Base-by-base conservation (phyloP, 2,888 invertebrate species). In the Catocala fraxini region DNA sequence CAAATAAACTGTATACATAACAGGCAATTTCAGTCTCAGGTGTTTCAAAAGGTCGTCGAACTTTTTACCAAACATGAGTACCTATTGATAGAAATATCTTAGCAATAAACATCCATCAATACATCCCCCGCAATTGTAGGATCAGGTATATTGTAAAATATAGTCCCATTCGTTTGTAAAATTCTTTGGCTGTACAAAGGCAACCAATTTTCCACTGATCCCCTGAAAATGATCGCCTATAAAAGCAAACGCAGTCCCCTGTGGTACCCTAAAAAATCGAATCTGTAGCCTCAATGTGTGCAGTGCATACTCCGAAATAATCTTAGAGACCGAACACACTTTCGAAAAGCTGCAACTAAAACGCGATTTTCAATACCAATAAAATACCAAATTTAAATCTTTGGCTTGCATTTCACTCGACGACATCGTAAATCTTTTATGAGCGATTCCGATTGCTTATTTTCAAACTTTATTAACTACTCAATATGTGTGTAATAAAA, bases 131-230 rank as follows among this genome's bases (percentile, higher is more conserved):
- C 65, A 76, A 56, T 64, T 68, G 47, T 46, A 69, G 75, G 82
- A 81, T 86, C 80, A 82, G 75, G 62, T 74, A 77, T 81, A 88
- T 89, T 81, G 85, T 85, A 76, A 89, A 73, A 86, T 86, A 89
- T 83, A 69, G 81, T 79, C 75, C 82, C 80, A 86, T 89, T 85
- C 85, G 83, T 84, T 77, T 76, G 71, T 78, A 75, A 83, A 89
- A 83, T 81, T 83, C 84, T 74, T 75, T 86, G 87, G 86, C 85
- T 78, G 81, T 71, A 83, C 73, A 85, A 85, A 86, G 82, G 81
- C 86, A 81, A 84, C 84, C 90, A 91, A 92, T 91, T 88, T 88
- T 83, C 84, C 82, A 77, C 78, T 90, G 92, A 92, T 91, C 92
- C 93, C 81, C 79, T 75, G 82, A 89, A 91, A 91, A 89, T 90